Base-by-base conservation (phyloP, 2,888 invertebrate genomes). In the Melikaiella ostensackeni region DNA sequence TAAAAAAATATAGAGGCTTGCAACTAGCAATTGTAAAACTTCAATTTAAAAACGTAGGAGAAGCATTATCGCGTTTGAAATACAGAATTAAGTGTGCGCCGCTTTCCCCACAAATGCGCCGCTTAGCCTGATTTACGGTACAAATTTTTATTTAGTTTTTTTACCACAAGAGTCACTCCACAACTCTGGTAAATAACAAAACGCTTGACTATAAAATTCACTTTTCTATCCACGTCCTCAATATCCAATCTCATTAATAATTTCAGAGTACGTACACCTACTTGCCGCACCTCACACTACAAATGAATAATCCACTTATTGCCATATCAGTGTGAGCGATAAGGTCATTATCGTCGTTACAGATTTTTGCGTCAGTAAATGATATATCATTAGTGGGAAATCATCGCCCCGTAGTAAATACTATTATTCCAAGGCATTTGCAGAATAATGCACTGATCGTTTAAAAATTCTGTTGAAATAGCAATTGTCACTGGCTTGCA, bases 321-420 rank as follows among this genome's bases (percentile, higher is more conserved):
- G 30, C 27, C n/a, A 33, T 70, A 50, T 66, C 66, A 19, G 66
- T 46, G 19, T 70, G 30, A 70, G 30, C 30, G 70, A 30, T 42
- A 27, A 46, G 46, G 27, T 50, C 33, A 70, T 55, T 55, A 70
- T 50, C 30, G 27, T n/a, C 70, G 70, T 70, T 70, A 70, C 50
- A 70, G n/a, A 70, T 70, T 50, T 59, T 70, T 50, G 50, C 50
- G n/a, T n/a, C 19, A 70, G 50, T 50, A 19, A 70, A 55, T 70
- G n/a, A 50, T 55, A 70, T 70, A 13, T 50, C 30, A 70, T 70
- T 70, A 50, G 50, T 13, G n/a, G 70, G 30, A 70, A 70, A 70
- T 30, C 50, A 6, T 50, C 21, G 30, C 30, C 11, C 46, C 46
- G 5, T 70, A 70, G 30, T 13, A 5, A 30, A 9, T 11, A 50